Evolutionary conservation across 2,797 vertebrate genomes (phyloP).

Genomic region (Apodemus agrarius): DNA sequence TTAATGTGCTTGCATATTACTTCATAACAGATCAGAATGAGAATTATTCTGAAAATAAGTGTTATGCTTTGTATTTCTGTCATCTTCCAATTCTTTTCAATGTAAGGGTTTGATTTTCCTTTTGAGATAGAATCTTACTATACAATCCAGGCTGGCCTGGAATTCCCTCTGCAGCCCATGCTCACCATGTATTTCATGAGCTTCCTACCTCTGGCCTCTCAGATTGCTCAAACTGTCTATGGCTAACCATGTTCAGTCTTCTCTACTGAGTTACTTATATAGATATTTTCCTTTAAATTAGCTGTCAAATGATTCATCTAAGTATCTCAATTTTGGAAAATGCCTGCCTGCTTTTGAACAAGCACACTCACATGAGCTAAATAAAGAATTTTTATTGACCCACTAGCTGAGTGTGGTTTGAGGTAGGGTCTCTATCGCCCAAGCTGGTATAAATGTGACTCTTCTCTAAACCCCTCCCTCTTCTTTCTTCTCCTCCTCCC

Average conservation of each 20-base stretch:
- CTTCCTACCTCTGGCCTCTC: not conserved
- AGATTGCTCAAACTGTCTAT: not conserved
- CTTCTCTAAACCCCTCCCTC: not conserved
- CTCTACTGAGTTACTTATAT: not conserved
- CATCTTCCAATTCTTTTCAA: constrained; percentile 15
- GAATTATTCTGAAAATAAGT: not conserved
- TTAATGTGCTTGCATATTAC: not conserved
- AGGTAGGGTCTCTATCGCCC: not conserved
- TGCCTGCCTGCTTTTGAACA: not conserved
- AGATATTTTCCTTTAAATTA: not conserved
- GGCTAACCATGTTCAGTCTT: not conserved
- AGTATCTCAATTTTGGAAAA: not conserved
- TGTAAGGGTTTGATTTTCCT: not conserved
- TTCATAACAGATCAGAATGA: not conserved
- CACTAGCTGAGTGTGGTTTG: not conserved
- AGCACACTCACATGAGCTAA: not conserved
- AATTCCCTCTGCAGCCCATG: not conserved
- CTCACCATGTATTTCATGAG: not conserved
- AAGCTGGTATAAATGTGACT: not conserved
- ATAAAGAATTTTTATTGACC: not conserved
- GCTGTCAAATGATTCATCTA: not conserved
- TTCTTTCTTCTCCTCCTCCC: not conserved
- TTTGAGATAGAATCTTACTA: not conserved
- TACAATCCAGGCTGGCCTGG: not conserved
- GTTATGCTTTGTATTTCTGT: not conserved